These are phyloP conservation scores for Adela reaumurella DNA, from an alignment of 2,888 invertebrate species.

Conservation along the genomic window DNA sequence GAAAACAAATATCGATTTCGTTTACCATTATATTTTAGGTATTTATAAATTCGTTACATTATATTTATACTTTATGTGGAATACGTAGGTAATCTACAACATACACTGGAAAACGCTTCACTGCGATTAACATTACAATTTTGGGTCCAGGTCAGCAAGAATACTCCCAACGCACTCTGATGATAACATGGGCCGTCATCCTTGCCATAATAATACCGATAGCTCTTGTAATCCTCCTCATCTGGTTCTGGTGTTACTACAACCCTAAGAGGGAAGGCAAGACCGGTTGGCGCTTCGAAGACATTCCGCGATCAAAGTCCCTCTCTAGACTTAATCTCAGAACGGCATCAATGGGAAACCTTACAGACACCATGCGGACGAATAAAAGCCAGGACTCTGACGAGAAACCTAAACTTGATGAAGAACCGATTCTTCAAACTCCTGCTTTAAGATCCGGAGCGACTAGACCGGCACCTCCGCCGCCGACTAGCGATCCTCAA, in stretches of 20 bases:
- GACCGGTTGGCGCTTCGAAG: conserved; percentile 53
- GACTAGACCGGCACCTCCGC: conserved; percentile 30
- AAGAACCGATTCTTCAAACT: conserved; percentile 15
- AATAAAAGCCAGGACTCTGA: conserved; percentile 34
- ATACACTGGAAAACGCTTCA: too few species aligned
- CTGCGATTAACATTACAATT: conserved; percentile 13
- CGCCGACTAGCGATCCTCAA: conserved; percentile 23
- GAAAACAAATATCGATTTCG: too few species aligned
- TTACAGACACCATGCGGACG: conserved; percentile 46
- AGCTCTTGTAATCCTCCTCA: conserved; percentile 58
- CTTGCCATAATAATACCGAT: conserved; percentile 68
- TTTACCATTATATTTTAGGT: too few species aligned
- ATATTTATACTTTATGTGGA: too few species aligned
- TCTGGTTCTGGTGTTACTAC: conserved; percentile 61
- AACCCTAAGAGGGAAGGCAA: conserved; percentile 56
- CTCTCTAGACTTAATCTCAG: conserved; percentile 57
- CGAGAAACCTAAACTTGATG: conserved; percentile 30
- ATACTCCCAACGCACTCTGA: conserved; percentile 68
- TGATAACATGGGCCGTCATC: conserved; percentile 71
- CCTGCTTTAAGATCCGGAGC: conserved; percentile 23
- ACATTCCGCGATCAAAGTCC: conserved; percentile 55
- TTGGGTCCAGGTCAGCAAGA: conserved; percentile 59
- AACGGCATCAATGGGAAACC: conserved; percentile 50
- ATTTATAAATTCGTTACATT: too few species aligned
- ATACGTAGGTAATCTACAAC: too few species aligned